Percentiles rank a stretch among this genome's conserved stretches.
These are phyloP conservation scores for Galbula dea DNA, from an alignment of 2,113 vertebrate species.

Conservation along the genomic window DNA sequence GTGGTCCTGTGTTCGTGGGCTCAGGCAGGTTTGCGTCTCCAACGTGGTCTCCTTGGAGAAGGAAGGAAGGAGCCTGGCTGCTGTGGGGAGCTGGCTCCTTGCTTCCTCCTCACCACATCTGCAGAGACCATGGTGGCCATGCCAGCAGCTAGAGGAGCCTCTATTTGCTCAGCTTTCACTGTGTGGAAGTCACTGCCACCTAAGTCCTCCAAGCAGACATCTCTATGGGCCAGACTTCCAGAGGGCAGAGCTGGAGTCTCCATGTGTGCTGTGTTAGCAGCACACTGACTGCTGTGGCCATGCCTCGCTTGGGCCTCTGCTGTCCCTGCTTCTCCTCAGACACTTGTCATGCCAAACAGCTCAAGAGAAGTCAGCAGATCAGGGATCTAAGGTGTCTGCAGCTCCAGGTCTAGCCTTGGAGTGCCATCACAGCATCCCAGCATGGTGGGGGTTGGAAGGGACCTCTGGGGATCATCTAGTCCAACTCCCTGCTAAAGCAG, in stretches of 20 bases:
- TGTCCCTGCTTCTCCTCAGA: background rate
- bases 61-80: background rate
- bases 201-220: fast-evolving
- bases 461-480: too few species aligned
- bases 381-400: background rate
- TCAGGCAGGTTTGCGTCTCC: background rate
- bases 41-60: background rate
- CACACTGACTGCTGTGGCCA: background rate
- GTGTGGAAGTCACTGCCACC: background rate
- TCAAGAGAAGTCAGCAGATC: background rate
- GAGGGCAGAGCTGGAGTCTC: background rate
- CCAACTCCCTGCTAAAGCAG: too few species aligned
- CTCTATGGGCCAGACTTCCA: background rate
- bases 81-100: background rate
- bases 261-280: background rate
- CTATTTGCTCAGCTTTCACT: background rate
- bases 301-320: background rate
- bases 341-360: background rate
- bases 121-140: background rate
- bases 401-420: background rate
- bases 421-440: background rate
- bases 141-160: background rate
- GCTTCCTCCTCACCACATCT: background rate
- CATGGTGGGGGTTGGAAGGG: too few species aligned
- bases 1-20: background rate